phyloP scores from a whole-genome alignment of 2,888 invertebrate genomes.

The Apotomis turbidana region DNA sequence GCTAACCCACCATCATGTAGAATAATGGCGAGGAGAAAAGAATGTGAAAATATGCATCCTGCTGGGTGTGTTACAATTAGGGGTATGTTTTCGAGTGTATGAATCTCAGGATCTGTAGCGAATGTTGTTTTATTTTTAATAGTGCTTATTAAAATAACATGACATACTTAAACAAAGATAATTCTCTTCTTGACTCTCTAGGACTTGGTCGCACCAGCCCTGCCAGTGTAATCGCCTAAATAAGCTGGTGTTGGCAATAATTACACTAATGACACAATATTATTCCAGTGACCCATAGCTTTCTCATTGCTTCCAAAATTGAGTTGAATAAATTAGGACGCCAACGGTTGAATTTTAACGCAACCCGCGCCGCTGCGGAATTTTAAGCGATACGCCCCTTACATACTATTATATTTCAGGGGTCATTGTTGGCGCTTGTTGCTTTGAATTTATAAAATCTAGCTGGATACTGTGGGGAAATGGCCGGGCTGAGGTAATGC shows the following conservation, averaged over 20 bases:
- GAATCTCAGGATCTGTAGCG: no score
- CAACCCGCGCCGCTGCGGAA: constrained; percentile 53
- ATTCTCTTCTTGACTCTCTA: neutral
- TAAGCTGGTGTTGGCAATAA: constrained; percentile 26
- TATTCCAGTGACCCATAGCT: constrained; percentile 56
- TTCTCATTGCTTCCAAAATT: constrained; percentile 71
- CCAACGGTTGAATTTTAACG: constrained; percentile 77
- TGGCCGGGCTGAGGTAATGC: neutral
- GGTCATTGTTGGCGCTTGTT: constrained; percentile 18
- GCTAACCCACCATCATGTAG: no score
- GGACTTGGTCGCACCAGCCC: neutral
- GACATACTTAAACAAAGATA: no score
- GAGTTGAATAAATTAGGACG: constrained; percentile 77
- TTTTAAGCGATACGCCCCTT: constrained; percentile 41
- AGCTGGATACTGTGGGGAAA: neutral
- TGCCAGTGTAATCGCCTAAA: constrained; percentile 17
- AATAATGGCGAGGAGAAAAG: no score
- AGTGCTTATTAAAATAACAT: no score
- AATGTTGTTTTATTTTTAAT: no score
- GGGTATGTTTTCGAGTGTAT: no score
- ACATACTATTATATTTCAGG: constrained; percentile 30
- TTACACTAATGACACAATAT: constrained; percentile 33
- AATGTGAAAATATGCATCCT: no score
- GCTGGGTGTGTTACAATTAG: no score
- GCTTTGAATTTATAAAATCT: constrained; percentile 25